A percentile compares a stretch with the other conserved stretches of the same genome.
These are phyloP conservation scores for Geopemphigus sp. DNA, from an alignment of 1,140 invertebrate species.

Conservation along the genomic window DNA sequence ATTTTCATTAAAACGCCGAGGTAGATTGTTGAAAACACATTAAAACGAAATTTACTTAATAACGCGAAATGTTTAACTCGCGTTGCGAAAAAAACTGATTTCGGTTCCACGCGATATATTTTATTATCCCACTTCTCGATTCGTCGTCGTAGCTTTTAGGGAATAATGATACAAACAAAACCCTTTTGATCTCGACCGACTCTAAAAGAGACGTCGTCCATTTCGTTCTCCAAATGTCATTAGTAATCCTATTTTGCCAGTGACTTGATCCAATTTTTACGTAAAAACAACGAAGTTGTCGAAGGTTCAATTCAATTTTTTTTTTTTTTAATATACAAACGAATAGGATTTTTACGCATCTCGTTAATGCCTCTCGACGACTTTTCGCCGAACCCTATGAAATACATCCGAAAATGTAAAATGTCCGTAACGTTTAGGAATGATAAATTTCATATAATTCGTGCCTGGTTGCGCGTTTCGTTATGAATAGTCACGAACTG, in stretches of 20 bases:
- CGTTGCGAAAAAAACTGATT: background rate
- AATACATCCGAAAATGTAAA: no score
- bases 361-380: no score
- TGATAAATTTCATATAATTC: no score
- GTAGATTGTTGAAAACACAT: constrained; percentile 15
- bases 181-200: background rate
- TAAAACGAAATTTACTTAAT: constrained; percentile 3
- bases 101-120: background rate
- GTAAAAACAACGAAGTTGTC: background rate
- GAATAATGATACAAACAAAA: background rate
- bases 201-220: background rate
- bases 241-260: background rate
- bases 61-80: background rate
- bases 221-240: constrained; percentile 3
- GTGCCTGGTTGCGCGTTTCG: no score
- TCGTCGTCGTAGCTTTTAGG: background rate
- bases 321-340: background rate
- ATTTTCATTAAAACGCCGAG: background rate
- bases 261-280: constrained; percentile 1
- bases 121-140: no score
- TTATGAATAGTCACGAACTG: no score
- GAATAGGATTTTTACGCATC: background rate
- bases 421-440: no score
- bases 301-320: background rate
- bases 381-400: no score